Conservation (phyloP, 30 jellyfish, hydroid and myxozoan genomes). For the Aurelia sp. region DNA sequence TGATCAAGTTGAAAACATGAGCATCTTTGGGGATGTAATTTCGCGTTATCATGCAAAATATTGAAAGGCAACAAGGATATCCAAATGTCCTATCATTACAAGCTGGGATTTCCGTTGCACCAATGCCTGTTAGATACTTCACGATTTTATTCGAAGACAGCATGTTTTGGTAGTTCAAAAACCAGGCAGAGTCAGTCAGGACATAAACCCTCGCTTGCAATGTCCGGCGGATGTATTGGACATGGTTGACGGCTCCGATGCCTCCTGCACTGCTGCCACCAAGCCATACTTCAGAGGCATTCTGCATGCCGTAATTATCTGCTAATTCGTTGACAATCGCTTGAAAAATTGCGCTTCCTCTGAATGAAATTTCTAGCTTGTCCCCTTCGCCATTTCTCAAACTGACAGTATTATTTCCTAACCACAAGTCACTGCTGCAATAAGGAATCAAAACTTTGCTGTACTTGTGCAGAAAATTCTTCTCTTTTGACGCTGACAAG, state of each 20-base stretch:
- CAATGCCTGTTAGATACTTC: background rate
- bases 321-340: conserved; percentile 59
- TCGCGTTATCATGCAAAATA: conserved; percentile 67
- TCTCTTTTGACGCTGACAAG: conserved; percentile 37
- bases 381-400: background rate
- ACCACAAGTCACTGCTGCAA: conserved; percentile 97
- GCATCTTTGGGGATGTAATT: conserved; percentile 49
- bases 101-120: conserved; percentile 21
- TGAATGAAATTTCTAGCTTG: conserved; percentile 21
- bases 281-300: conserved; percentile 60
- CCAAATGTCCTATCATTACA: conserved; percentile 65
- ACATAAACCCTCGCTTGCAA: conserved; percentile 29
- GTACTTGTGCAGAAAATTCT: conserved; percentile 28
- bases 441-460: conserved; percentile 79
- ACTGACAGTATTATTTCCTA: conserved; percentile 59
- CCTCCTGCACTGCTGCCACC: conserved; percentile 99
- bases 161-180: conserved; percentile 63
- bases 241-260: conserved; percentile 81
- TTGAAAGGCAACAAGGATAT: conserved; percentile 90
- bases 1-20: conserved; percentile 46
- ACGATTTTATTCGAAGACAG: conserved; percentile 5
- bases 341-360: conserved; percentile 66
- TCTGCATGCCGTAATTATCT: conserved; percentile 38
- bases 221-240: conserved; percentile 10
- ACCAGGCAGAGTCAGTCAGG: conserved; percentile 89